Evolutionary conservation across 2,113 vertebrate genomes (phyloP).

Genomic region (Abramis brama): DNA sequence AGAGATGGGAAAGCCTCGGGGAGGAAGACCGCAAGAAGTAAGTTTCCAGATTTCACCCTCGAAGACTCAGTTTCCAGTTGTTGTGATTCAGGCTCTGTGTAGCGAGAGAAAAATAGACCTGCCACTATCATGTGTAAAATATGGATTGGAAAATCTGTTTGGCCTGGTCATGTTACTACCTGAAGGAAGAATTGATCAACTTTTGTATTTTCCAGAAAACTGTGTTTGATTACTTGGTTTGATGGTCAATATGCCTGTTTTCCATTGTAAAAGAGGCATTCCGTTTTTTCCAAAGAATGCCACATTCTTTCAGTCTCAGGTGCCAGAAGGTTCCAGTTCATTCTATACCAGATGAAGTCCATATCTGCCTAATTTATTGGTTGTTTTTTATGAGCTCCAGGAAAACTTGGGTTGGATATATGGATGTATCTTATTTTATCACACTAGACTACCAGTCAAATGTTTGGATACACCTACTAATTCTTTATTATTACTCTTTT

Average conservation of each 20-base stretch:
- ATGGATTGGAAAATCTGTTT: conserved; percentile 70
- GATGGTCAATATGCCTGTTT: conserved; percentile 61
- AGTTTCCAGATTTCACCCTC: conserved; percentile 81
- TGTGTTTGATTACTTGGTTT: conserved; percentile 61
- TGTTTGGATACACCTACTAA: not conserved
- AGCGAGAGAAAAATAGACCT: conserved; percentile 52
- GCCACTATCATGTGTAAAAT: conserved; percentile 68
- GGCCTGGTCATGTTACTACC: conserved; percentile 52
- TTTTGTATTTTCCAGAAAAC: conserved; percentile 64
- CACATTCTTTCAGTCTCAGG: conserved; percentile 41
- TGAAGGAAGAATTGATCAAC: conserved; percentile 64
- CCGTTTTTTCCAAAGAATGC: conserved; percentile 44
- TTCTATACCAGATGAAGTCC: not conserved
- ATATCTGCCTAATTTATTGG: conserved; percentile 12
- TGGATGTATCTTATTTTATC: conserved; percentile 3
- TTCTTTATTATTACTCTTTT: not conserved
- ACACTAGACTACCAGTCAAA: not conserved
- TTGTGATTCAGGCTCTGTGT: conserved; percentile 72
- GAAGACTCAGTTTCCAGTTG: conserved; percentile 74
- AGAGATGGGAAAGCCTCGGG: conserved; percentile 86
- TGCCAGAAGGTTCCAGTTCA: conserved; percentile 23
- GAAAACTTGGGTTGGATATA: not conserved
- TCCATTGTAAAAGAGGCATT: conserved; percentile 57
- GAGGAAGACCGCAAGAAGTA: conserved; percentile 88
- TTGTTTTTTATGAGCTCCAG: conserved; percentile 16